Base-by-base conservation (phyloP, 2,113 vertebrate species). In the Machaerirhynchus nigripectus region DNA sequence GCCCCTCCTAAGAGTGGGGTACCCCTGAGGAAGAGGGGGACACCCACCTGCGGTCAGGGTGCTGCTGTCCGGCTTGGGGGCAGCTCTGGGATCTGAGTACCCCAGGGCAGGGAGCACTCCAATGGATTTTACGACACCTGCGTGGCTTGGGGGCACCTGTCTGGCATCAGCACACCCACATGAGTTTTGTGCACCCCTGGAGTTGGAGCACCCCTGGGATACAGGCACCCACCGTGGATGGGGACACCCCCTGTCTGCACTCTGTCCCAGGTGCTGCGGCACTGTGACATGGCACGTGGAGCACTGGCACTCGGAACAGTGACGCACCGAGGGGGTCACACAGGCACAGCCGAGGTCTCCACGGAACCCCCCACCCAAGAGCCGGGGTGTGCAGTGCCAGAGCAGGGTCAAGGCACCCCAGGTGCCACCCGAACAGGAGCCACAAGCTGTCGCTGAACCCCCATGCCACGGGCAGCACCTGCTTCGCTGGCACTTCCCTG, bases 311-410 rank as follows among this genome's bases (percentile, higher is more conserved):
- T n/a, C 7, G 0, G 1, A 64, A 27, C 33, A 11, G 40, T 1
- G 1, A 6, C 1, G 0, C 16, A 2, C 40, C 0, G 0, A 70
- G 64, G 28, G 47, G 15, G 20, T 81, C 26, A 15, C 9, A 0
- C 0, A 1, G 50, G 64, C 82, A 39, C 17, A 0, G 0, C 50
- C 0, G 1, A 35, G 21, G 46, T 74, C 30, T 50, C 49, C 19
- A 6, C 0, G 0, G 80, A 73, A 5, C 8, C 15, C 17, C 20
- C 7, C 10, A 13, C 7, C 13, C 1, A 0, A 47, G 28, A 65
- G n/a, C 31, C 1, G 2, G 11, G 13, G 6, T 55, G 30, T 5
- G 23, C 6, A 10, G 33, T 0, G 0, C 57, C 0, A 1, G 27
- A 65, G 55, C 4, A 16, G 68, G 35, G 6, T 35, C 39, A 18